Conservation (phyloP, 2,113 vertebrate genomes). For the Cheilinus undulatus region DNA sequence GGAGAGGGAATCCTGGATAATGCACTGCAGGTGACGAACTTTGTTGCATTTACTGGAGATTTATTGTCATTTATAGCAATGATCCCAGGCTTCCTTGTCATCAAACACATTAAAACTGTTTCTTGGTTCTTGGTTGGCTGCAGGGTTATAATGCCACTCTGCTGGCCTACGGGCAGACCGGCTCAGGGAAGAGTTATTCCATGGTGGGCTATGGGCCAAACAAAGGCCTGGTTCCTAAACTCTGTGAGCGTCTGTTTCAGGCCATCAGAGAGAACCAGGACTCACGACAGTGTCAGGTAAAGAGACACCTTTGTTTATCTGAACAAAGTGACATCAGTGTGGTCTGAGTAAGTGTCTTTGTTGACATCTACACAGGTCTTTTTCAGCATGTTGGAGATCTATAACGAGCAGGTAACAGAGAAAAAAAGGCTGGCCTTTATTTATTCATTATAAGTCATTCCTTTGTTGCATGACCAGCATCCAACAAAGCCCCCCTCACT, state of each 20-base stretch:
- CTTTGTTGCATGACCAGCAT: not conserved
- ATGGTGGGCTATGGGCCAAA: constrained; percentile 87
- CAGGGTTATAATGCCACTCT: constrained; percentile 88
- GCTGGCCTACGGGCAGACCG: constrained; percentile 86
- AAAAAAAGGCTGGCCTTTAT: not conserved
- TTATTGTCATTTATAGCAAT: not conserved
- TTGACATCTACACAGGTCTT: constrained; percentile 79
- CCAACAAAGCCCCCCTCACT: not conserved
- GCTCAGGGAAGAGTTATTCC: constrained; percentile 90
- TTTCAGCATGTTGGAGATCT: constrained; percentile 93
- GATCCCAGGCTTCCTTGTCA: not conserved
- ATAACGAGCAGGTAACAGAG: constrained; percentile 88
- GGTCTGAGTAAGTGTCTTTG: too few relatives aligned
- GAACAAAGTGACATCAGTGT: constrained; percentile 83
- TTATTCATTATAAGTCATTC: not conserved
- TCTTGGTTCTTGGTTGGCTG: constrained; percentile 25
- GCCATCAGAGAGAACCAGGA: constrained; percentile 78
- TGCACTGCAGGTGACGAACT: constrained; percentile 78
- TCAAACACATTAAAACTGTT: too few relatives aligned
- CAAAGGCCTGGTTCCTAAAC: constrained; percentile 86
- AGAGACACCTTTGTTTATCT: not conserved
- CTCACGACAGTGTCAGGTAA: constrained; percentile 85
- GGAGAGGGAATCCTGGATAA: constrained; percentile 86
- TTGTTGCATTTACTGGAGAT: not conserved
- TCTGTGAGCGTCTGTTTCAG: constrained; percentile 87